A percentile compares a stretch with the other conserved stretches of the same genome.
Conservation (phyloP, 1,140 invertebrate genomes). For the Hermatobates lingyangjiaoensis region DNA sequence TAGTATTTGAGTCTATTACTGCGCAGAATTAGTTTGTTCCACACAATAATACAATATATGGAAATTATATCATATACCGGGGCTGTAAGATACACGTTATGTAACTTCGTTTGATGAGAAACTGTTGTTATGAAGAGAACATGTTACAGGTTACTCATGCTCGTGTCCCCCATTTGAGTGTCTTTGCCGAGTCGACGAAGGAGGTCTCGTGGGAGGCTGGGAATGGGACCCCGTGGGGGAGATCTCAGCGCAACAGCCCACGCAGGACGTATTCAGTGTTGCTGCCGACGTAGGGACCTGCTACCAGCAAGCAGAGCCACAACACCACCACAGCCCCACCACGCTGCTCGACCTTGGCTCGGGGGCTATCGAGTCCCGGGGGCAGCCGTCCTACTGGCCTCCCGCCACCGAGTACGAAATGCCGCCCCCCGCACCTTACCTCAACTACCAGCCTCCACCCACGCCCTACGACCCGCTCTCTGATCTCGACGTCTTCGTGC, state of each 20-base stretch:
- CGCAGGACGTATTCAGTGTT: neutral
- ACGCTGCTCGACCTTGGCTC: neutral
- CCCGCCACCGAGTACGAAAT: neutral
- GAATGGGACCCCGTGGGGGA: neutral
- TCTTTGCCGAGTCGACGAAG: constrained; percentile 9
- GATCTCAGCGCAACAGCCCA: neutral
- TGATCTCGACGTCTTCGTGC: neutral
- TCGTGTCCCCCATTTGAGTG: constrained; percentile 20
- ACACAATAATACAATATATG: no score
- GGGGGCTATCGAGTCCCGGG: neutral
- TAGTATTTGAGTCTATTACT: no score
- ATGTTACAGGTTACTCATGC: constrained; percentile 13
- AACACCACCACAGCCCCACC: neutral
- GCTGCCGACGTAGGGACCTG: no score
- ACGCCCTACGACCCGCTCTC: neutral
- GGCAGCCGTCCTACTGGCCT: neutral
- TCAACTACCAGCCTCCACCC: neutral
- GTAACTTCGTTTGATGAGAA: no score
- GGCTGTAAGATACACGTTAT: no score
- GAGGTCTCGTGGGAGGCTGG: neutral
- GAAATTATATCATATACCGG: no score
- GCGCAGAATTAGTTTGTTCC: no score
- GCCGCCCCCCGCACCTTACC: neutral
- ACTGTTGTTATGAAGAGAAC: no score
- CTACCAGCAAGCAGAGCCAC: neutral